Base-by-base conservation (phyloP, 2,113 vertebrate genomes). In the Gallinago undulata region DNA sequence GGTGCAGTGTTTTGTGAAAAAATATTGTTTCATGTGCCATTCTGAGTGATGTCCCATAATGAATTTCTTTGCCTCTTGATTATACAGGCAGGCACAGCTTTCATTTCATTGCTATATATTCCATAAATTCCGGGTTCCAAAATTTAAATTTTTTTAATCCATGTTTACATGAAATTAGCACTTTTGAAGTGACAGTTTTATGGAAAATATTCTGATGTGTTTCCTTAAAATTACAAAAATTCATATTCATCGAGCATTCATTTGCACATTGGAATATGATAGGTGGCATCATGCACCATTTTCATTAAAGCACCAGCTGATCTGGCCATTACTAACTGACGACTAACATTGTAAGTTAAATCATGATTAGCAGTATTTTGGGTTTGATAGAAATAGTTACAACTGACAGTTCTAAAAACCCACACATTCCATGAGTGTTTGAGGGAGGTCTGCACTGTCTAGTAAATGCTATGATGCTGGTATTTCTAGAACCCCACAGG, bases 81-180 rank as follows among this genome's bases (percentile, higher is more conserved):
- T 56, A 18, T 55, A 75, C 13, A 66, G 56, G 18, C 16, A 74
- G 31, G 9, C 33, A 31, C 25, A 50, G 23, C n/a, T 78, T 74
- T 66, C 24, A 30, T 83, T 63, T 79, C 41, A 35, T 64, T 63
- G 16, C 35, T 67, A 7, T 59, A 43, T 72, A 69, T 48, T 74
- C 39, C n/a, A 30, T 39, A 15, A 83, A 63, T 77, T 83, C 64
- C 41, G 51, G 47, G 68, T 76, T 89, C 64, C 68, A 84, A 90
- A 87, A 76, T 93, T 90, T 83, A 53, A 79, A 50, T 59, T 84
- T 86, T 53, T 92, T 95, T 72, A 16, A 79, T 72, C 89, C 87
- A 91, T 92, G 75, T 91, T 96, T 96, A 76, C 88, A 93, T 95
- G 67, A 64, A 92, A 96, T 97, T 95, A 95, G 48, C 76, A 90